phyloP scores from a whole-genome alignment of 2,888 invertebrate genomes.

The Caenorhabditis becei region DNA sequence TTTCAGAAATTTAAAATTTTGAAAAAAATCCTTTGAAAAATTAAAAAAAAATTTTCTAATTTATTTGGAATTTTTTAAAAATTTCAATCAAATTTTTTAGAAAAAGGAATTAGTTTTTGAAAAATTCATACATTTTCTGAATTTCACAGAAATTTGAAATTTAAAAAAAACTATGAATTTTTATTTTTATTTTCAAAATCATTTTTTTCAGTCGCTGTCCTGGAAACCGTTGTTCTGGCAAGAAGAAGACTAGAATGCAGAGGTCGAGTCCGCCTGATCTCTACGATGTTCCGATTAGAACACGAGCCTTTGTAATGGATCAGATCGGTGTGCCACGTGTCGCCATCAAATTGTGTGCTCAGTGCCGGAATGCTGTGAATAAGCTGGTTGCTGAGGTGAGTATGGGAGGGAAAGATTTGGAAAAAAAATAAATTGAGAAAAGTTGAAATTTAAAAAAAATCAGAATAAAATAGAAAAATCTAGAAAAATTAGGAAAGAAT shows the following conservation, averaged over 20 bases:
- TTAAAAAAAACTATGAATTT: too few species aligned
- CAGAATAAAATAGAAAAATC: too few species aligned
- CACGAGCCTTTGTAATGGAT: conserved; percentile 53
- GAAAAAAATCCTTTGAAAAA: neutral
- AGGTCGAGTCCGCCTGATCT: conserved; percentile 46
- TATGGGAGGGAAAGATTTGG: conserved; percentile 1
- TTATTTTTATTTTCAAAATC: too few species aligned
- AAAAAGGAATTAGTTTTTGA: too few species aligned
- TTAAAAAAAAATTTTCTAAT: too few species aligned
- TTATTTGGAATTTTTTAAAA: too few species aligned
- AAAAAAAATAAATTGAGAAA: too few species aligned
- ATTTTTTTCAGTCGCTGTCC: conserved; percentile 35
- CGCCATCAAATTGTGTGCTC: conserved; percentile 47
- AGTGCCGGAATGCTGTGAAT: conserved; percentile 38
- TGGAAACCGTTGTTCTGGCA: conserved; percentile 40
- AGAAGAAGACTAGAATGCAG: conserved; percentile 30
- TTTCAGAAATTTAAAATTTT: neutral
- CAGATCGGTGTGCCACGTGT: conserved; percentile 39
- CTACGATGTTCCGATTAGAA: conserved; percentile 18
- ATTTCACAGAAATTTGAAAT: too few species aligned
- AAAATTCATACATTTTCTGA: too few species aligned
- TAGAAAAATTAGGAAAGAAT: too few species aligned
- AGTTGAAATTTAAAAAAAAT: too few species aligned
- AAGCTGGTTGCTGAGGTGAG: conserved; percentile 40
- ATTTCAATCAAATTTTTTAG: neutral